Base-by-base conservation (phyloP, 2,888 invertebrate genomes). In the Anthophora plumipes region DNA sequence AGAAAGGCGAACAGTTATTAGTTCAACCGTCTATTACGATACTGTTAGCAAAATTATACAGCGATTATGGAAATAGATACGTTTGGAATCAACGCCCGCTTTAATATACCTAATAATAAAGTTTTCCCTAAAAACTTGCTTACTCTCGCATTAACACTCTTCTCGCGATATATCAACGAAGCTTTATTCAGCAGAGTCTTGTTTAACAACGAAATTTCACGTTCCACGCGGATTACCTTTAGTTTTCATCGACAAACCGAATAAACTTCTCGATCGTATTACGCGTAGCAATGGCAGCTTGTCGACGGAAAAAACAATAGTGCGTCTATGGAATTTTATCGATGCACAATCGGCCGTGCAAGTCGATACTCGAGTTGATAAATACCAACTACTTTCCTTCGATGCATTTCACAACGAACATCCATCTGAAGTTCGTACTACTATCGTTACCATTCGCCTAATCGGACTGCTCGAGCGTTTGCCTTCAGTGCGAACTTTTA, bases 341-440 rank as follows among this genome's bases (percentile, higher is more conserved):
- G 82, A 78, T 80, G 76, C 75, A 81, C 72, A 84, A 82, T 83
- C 71, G 76, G 71, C 43, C 25, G 52, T 41, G 69, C 69, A 77
- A 80, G 77, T 86, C 83, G 77, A 82, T 63, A 76, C 60, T 79
- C 74, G 69, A 74, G 74, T 63, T 75, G 76, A 83, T 82, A 86
- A 85, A 76, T 85, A 83, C 79, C 84, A 78, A 74, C 72, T 73
- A 77, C 73, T 82, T 86, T 86, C 76, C 81, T 86, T 82, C 78
- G 83, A 80, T 85, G 79, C 75, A 87, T 88, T 88, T 89, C 88
- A 85, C 83, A 81, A 80, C 71, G 79, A 71, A 85, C 85, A 78
- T 85, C 74, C 83, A 81, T 81, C 72, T 81, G 72, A 80, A 80
- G 69, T 69, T 52, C n/a, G 14, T 52, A 48, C 59, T 22, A 31